Evolutionary conservation across 2,797 vertebrate genomes (phyloP).

Genomic region (Tragopan temminckii): DNA sequence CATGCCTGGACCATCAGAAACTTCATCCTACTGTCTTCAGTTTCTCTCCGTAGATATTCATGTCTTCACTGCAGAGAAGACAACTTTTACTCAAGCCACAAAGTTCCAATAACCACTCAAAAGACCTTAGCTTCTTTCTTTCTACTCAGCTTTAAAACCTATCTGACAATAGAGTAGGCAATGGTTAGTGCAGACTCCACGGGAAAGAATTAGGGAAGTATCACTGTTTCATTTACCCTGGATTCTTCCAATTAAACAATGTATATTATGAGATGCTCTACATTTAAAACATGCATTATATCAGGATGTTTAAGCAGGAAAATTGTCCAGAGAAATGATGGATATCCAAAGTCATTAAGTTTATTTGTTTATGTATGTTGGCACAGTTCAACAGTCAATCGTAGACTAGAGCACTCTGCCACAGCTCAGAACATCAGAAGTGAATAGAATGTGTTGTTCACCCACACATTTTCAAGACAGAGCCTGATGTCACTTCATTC

Average conservation of each 20-base stretch:
- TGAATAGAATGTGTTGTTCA: not conserved
- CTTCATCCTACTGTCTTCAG: not conserved
- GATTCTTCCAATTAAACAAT: not conserved
- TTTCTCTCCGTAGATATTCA: not conserved
- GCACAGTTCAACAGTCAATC: rapidly evolving
- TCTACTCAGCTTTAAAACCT: not conserved
- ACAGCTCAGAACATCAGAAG: not conserved
- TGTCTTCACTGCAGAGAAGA: not conserved
- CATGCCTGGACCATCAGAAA: not conserved
- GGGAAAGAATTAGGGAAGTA: not conserved
- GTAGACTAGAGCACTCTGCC: not conserved
- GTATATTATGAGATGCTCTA: not conserved
- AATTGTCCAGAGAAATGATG: not conserved
- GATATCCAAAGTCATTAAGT: not conserved
- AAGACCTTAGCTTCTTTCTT: not conserved
- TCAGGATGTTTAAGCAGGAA: not conserved
- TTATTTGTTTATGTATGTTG: not conserved
- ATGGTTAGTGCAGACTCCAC: not conserved
- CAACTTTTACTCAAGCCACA: not conserved
- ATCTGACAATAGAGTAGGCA: not conserved
- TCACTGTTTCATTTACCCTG: not conserved
- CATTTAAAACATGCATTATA: rapidly evolving
- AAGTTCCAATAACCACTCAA: not conserved
- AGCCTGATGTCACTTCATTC: not conserved
- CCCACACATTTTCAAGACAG: not conserved